These are phyloP conservation scores for Sardinella longiceps DNA, from an alignment of 2,797 vertebrate genomes.

Conservation along the genomic window DNA sequence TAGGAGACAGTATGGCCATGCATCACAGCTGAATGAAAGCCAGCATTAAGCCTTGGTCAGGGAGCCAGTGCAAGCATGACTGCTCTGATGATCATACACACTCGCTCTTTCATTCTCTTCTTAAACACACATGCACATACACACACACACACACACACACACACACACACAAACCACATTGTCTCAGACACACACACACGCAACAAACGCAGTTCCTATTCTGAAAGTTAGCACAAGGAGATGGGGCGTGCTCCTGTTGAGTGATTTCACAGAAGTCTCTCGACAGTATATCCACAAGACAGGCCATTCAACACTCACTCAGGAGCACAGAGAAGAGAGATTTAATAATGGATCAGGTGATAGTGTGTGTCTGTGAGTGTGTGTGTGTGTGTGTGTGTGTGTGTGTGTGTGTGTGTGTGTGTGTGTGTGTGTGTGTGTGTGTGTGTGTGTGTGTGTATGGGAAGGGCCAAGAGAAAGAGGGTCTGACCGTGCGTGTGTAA, in stretches of 20 bases:
- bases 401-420: not conserved
- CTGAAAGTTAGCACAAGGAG: conserved; percentile 8
- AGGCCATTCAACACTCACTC: conserved; percentile 23
- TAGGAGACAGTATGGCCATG: not conserved
- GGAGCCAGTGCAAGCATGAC: not conserved
- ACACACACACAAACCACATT: not conserved
- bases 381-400: too few species aligned
- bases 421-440: not conserved
- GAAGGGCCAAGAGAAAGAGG: not conserved
- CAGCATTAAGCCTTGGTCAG: not conserved
- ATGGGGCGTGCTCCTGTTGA: conserved; percentile 13
- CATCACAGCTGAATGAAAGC: conserved; percentile 21
- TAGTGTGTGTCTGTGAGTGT: not conserved
- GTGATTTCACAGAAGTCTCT: conserved; percentile 21
- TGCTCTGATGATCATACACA: not conserved
- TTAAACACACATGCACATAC: not conserved
- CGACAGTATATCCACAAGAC: conserved; percentile 14
- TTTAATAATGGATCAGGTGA: conserved; percentile 24
- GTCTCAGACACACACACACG: not conserved
- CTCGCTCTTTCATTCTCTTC: not conserved
- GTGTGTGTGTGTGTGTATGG: not conserved
- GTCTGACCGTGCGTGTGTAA: not conserved
- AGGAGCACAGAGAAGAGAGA: conserved; percentile 3
- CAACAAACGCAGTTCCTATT: not conserved
- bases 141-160: not conserved